Evolutionary conservation across 2,888 invertebrate genomes (phyloP), one percentile per base, ranked within the genome.

Genomic region (Xestia c-nigrum): DNA sequence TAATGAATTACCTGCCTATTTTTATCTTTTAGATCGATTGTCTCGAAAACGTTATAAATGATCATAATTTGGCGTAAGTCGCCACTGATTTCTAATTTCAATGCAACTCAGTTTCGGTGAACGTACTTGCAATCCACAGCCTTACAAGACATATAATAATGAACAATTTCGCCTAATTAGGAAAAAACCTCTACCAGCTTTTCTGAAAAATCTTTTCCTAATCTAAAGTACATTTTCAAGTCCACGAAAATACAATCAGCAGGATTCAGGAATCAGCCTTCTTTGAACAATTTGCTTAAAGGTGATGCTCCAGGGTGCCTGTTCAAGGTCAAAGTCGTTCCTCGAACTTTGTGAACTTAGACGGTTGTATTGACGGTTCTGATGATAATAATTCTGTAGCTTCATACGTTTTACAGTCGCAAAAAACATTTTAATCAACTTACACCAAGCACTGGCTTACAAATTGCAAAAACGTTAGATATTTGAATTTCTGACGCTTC

Each of bases 161-260:
- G 90, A 86, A 90, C 92, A 92, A 93, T 94, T 94, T 92, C 91
- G 86, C 89, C 89, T 91, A 87, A 89, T 90, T 14, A 57, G 21
- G 3, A 38, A 64, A n/a, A 12, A 12, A 38, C 5, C 1, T 19
- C 12, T 19, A 24, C 7, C 24, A 59, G 24, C 19, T 21, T 40
- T 59, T 40, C 19, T 43, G 5, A 5, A 24, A 61, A 31, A 63
- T 9, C 14, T 46, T 5, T 31, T 69, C 5, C 7, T 59, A 38
- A 10, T 1, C 59, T 31, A 19, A 38, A 61, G 16, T 10, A 61
- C 19, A 19, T 19, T 38, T 19, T 19, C 61, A 61, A 61, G 10
- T 4, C 38, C 61, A 38, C 10, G n/a, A 24, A 55, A 38, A 61
- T 3, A 38, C 38, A 19, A 1, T 38, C 31, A 31, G 31, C 31